These are phyloP conservation scores for Empis livida DNA, from an alignment of 2,888 invertebrate species.

Conservation along the genomic window DNA sequence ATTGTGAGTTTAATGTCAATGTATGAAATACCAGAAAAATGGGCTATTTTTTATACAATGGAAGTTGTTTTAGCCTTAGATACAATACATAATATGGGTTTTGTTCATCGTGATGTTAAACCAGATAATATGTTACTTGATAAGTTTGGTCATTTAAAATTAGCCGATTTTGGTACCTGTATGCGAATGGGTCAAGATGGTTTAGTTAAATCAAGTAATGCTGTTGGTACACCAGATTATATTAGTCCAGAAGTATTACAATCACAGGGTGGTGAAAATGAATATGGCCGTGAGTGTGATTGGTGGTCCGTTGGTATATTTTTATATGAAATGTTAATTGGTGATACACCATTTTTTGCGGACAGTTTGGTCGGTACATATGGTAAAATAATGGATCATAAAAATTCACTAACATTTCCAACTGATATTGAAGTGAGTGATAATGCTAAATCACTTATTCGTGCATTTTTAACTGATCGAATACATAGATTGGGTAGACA, in stretches of 20 bases:
- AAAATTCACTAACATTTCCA: slow-evolving; percentile 89
- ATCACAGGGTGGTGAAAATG: slow-evolving; percentile 90
- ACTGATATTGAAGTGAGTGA: slow-evolving; percentile 88
- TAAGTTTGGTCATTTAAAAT: slow-evolving; percentile 86
- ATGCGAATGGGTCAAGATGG: slow-evolving; percentile 98
- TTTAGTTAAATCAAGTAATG: slow-evolving; percentile 89
- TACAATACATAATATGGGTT: slow-evolving; percentile 97
- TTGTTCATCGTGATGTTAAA: slow-evolving; percentile 92
- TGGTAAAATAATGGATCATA: slow-evolving; percentile 98
- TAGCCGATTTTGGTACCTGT: slow-evolving; percentile 99
- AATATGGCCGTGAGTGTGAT: slow-evolving; percentile 95
- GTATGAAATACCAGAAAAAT: slow-evolving; percentile 97
- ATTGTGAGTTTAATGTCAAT: slow-evolving; percentile 97
- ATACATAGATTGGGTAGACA: slow-evolving; percentile 77
- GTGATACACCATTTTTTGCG: slow-evolving; percentile 98
- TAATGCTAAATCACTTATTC: slow-evolving; percentile 77
- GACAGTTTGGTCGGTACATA: slow-evolving; percentile 97
- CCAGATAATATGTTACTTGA: slow-evolving; percentile 98
- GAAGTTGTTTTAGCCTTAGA: slow-evolving; percentile 95
- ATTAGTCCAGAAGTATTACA: slow-evolving; percentile 97
- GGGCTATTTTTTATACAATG: slow-evolving; percentile 97
- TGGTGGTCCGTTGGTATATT: slow-evolving; percentile 99
- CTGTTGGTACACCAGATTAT: slow-evolving; percentile 99
- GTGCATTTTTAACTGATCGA: slow-evolving; percentile 87
- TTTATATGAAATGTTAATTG: slow-evolving; percentile 96